Evolutionary conservation across 2,113 vertebrate species (phyloP), one percentile per base, ranked within the genome.

Genomic region (Channa maculata): DNA sequence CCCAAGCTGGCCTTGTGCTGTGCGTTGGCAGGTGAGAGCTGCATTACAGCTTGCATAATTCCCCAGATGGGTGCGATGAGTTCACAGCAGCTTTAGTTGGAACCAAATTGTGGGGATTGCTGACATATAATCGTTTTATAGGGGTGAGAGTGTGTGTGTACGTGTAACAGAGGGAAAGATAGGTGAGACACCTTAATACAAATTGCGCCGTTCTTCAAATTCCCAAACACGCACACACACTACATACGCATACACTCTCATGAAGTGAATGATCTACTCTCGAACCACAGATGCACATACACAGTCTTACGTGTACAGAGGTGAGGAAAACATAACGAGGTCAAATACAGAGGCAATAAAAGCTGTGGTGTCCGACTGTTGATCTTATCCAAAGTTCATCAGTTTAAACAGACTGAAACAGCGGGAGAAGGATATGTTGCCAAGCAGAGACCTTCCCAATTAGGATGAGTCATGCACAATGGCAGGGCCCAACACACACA

Each of bases 51-150:
- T 90, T 91, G 92, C 87, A 93, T 92, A 92, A 93, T 94, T 93
- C 93, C 93, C 93, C 77, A 87, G 90, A 93, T 92, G 90, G 90
- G 88, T 93, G 88, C 68, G 91, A 94, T 93, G 91, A 94, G 93
- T 94, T 94, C 90, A 94, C 82, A 84, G 75, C 83, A 86, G 90
- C 90, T 91, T 92, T 91, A 90, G 85, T 88, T 83, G 88, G 78
- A 93, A 91, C 86, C 85, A 91, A 92, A 93, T 90, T 88, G 89
- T 77, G 62, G 85, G 88, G 71, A 91, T 86, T 92, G 92, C 91
- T 94, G 93, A 94, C 93, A 94, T 89, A 91, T 93, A 94, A 93
- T 94, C 92, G 82, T 93, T 94, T 94, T 91, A 92, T 88, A 88
- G 69, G 57, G 75, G 76, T 60, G 78, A 70, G 77, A 54, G 75